Evolutionary conservation across 1,140 invertebrate genomes (phyloP).

Genomic region (Nephila pilipes): DNA sequence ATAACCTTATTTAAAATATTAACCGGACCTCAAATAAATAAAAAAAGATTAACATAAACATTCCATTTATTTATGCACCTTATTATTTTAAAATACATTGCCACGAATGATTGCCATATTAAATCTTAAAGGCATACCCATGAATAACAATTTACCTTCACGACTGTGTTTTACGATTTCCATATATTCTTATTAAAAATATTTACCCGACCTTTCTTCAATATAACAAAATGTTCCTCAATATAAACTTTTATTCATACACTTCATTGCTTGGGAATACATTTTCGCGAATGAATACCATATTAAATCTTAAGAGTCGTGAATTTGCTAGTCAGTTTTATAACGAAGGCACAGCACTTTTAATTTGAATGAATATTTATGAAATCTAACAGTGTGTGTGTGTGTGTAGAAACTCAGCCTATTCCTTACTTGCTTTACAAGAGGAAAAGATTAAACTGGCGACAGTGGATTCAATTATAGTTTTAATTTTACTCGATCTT

Average conservation of each 20-base stretch:
- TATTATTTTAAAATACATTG: no score
- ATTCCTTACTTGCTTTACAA: background rate
- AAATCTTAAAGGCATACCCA: no score
- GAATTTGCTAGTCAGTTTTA: background rate
- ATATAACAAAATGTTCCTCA: background rate
- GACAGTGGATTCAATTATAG: constrained; percentile 31
- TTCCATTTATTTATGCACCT: no score
- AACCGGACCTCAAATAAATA: no score
- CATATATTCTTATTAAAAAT: background rate
- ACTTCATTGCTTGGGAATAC: background rate
- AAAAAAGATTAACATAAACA: no score
- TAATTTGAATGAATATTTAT: constrained; percentile 55
- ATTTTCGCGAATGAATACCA: background rate
- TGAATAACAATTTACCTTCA: no score
- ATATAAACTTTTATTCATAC: background rate
- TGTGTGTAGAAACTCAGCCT: background rate
- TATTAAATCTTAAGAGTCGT: background rate
- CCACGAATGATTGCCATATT: no score
- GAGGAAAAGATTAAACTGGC: constrained; percentile 8
- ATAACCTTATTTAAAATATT: no score
- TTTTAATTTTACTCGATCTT: constrained; percentile 48
- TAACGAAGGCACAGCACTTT: background rate
- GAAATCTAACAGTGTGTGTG: constrained; percentile 20
- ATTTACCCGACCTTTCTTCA: background rate
- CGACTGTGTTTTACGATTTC: no score